These are phyloP conservation scores for Drosophila kanekoi DNA, from an alignment of 2,888 invertebrate genomes.

Conservation along the genomic window DNA sequence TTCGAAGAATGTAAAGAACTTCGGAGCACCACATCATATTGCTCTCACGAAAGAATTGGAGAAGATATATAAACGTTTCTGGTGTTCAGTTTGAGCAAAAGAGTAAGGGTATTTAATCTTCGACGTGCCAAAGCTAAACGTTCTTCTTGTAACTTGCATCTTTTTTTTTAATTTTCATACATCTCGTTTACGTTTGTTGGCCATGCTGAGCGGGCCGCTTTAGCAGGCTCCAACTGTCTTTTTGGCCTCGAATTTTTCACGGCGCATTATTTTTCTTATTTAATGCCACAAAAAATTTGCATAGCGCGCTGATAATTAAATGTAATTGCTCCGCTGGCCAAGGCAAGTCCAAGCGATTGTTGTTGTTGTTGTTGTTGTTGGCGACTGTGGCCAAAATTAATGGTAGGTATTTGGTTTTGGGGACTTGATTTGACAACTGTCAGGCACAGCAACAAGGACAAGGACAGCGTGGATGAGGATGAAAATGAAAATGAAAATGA, in stretches of 20 bases:
- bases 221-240: constrained; percentile 6
- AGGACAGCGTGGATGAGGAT: constrained; percentile 17
- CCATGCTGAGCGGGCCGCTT: constrained; percentile 21
- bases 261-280: constrained; percentile 48
- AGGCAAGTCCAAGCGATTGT: constrained; percentile 28
- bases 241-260: constrained; percentile 29
- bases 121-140: not conserved
- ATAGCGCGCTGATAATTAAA: constrained; percentile 64
- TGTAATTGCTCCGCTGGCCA: constrained; percentile 61
- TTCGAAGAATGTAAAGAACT: no score
- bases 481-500: constrained; percentile 34
- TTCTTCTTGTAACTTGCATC: not conserved
- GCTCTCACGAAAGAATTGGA: no score
- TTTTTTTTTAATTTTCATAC: constrained; percentile 12
- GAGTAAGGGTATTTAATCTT: not conserved
- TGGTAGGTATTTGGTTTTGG: constrained; percentile 51
- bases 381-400: constrained; percentile 41
- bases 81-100: no score
- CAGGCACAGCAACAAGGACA: constrained; percentile 26
- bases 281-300: constrained; percentile 45
- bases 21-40: no score
- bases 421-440: constrained; percentile 50
- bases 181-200: constrained; percentile 21
- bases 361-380: constrained; percentile 5
- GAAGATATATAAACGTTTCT: no score